A percentile compares a stretch with the other conserved stretches of the same genome.
Conservation (phyloP, 53 echinoderm and acorn worm genomes). For the Patiria pectinifera region DNA sequence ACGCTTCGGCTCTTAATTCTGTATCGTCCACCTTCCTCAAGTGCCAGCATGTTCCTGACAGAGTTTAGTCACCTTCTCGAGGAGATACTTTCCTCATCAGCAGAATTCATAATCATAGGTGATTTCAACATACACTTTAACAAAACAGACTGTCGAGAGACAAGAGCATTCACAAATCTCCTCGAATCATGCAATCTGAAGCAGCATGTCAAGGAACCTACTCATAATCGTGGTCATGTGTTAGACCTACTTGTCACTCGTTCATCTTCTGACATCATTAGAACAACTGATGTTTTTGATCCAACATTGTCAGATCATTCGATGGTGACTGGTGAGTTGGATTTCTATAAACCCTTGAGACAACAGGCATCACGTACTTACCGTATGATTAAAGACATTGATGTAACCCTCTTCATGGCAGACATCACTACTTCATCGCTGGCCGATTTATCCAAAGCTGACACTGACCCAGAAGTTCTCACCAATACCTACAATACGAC, state of each 20-base stretch:
- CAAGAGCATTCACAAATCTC: not conserved
- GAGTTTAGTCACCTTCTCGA: slow-evolving; percentile 3
- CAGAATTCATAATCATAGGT: slow-evolving; percentile 3
- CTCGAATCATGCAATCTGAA: slow-evolving; percentile 5
- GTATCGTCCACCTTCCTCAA: too few species aligned
- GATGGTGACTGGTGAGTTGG: not conserved
- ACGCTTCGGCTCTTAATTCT: not conserved
- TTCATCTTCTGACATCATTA: slow-evolving; percentile 5
- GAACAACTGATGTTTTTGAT: slow-evolving; percentile 4
- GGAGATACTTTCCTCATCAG: not conserved
- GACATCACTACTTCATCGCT: slow-evolving; percentile 10
- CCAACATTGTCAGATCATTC: slow-evolving; percentile 1
- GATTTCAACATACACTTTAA: slow-evolving; percentile 24
- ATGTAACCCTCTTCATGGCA: not conserved
- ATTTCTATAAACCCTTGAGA: too few species aligned
- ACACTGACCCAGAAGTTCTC: not conserved
- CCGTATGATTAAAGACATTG: slow-evolving; percentile 15
- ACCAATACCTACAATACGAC: not conserved
- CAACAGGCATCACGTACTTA: not conserved
- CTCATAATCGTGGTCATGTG: slow-evolving; percentile 21
- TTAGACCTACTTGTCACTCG: slow-evolving; percentile 6
- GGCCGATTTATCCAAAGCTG: not conserved
- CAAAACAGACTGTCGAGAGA: not conserved
- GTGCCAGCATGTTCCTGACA: not conserved
- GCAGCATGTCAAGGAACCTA: slow-evolving; percentile 10